Percentiles rank a stretch among this genome's conserved stretches.
Conservation (phyloP, 2,888 invertebrate genomes). For the Schizotus pectinicornis region DNA sequence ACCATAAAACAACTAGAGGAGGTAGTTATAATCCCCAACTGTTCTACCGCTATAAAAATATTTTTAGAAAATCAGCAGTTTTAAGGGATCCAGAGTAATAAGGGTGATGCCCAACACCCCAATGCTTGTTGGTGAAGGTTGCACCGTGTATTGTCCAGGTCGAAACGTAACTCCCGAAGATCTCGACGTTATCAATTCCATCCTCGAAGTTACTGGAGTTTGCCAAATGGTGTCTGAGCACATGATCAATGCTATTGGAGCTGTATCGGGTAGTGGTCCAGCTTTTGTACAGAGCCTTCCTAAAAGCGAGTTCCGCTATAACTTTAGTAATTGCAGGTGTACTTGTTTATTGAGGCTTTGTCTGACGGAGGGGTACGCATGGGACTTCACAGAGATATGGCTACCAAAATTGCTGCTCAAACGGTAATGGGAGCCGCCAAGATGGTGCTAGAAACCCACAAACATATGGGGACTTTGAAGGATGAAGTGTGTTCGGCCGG, state of each 20-base stretch:
- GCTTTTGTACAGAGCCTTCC: conserved; percentile 78
- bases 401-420: conserved; percentile 83
- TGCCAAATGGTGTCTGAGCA: conserved; percentile 77
- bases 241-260: conserved; percentile 79
- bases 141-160: conserved; percentile 68
- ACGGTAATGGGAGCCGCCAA: conserved; percentile 79
- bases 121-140: conserved; percentile 75
- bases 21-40: conserved; percentile 55
- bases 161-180: conserved; percentile 62
- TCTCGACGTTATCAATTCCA: conserved; percentile 63
- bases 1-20: conserved; percentile 67
- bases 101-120: conserved; percentile 91
- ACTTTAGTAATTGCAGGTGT: conserved; percentile 64
- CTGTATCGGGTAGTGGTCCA: conserved; percentile 86
- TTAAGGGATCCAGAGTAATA: conserved; percentile 62
- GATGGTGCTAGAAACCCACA: conserved; percentile 78
- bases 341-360: conserved; percentile 86
- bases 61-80: conserved; percentile 29
- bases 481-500: conserved; percentile 90
- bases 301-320: conserved; percentile 1
- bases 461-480: conserved; percentile 78
- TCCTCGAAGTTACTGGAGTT: conserved; percentile 69
- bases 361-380: conserved; percentile 93
- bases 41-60: conserved; percentile 3
- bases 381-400: conserved; percentile 82